Conservation (phyloP, 2,888 invertebrate species). For the Scaptomyza tumidula region DNA sequence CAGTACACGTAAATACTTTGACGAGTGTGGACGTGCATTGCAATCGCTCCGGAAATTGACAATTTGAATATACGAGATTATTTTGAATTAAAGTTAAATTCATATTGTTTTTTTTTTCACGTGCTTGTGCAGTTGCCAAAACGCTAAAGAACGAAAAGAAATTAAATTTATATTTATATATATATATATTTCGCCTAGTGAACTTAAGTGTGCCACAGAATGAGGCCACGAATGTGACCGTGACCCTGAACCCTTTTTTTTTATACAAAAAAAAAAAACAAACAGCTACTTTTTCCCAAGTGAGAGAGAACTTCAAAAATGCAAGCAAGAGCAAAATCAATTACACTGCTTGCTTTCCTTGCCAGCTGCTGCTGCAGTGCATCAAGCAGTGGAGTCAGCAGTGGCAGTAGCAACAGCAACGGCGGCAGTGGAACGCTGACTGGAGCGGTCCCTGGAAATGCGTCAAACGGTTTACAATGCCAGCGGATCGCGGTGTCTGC, state of each 20-base stretch:
- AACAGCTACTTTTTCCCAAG: background rate
- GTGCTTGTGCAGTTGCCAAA: slow-evolving; percentile 27
- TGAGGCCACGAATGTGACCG: slow-evolving; percentile 39
- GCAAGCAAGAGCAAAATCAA: slow-evolving; percentile 3
- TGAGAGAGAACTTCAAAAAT: background rate
- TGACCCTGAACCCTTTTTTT: slow-evolving; percentile 22
- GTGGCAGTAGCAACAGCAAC: background rate
- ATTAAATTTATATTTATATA: background rate
- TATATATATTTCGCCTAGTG: background rate
- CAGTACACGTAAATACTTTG: slow-evolving; percentile 48
- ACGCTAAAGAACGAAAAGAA: background rate
- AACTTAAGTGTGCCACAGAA: slow-evolving; percentile 36
- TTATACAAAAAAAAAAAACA: background rate
- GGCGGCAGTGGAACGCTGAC: background rate
- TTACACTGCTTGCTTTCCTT: slow-evolving; percentile 14
- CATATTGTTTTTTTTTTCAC: slow-evolving; percentile 41
- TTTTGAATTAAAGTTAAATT: background rate
- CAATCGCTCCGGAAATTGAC: slow-evolving; percentile 8
- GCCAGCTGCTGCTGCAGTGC: slow-evolving; percentile 26
- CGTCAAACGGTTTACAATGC: slow-evolving; percentile 87
- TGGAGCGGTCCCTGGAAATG: slow-evolving; percentile 4
- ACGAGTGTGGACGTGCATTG: slow-evolving; percentile 43
- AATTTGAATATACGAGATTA: background rate
- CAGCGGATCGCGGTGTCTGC: slow-evolving; percentile 91
- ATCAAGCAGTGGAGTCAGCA: slow-evolving; percentile 15